Evolutionary conservation across 1,140 invertebrate species (phyloP).

Genomic region (Triops cancriformis): DNA sequence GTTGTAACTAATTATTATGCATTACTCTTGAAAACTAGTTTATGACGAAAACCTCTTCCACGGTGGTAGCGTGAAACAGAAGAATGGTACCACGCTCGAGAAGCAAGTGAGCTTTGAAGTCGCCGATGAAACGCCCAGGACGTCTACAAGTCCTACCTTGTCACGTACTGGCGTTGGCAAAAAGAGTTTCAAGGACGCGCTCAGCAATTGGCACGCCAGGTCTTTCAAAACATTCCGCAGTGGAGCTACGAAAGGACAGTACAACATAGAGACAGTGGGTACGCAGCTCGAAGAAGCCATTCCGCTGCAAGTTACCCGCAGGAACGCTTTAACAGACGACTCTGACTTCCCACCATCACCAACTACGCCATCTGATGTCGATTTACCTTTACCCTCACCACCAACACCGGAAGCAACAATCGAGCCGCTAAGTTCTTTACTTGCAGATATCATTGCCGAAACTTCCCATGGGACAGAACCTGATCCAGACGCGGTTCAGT

Average conservation of each 20-base stretch:
- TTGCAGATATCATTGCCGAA: slow-evolving; percentile 16
- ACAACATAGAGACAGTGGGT: background rate
- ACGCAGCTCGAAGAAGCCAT: background rate
- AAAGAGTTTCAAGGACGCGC: background rate
- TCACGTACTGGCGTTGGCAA: background rate
- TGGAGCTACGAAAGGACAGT: background rate
- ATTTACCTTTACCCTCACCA: slow-evolving; percentile 18
- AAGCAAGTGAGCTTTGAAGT: background rate
- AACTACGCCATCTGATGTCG: background rate
- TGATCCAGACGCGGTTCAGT: slow-evolving; percentile 15
- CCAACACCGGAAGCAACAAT: background rate
- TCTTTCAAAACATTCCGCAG: background rate
- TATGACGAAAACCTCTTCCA: background rate
- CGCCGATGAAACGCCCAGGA: background rate
- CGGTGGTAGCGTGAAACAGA: background rate
- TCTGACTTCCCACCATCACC: background rate
- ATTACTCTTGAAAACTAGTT: too few species aligned
- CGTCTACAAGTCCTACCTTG: background rate
- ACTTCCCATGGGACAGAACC: background rate
- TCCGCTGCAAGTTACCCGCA: background rate
- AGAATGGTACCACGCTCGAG: background rate
- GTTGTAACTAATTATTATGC: too few species aligned
- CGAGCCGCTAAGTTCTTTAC: background rate
- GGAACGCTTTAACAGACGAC: background rate
- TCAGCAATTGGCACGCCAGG: background rate